phyloP scores from a whole-genome alignment of 2,113 vertebrate species.

The Aythya baeri region DNA sequence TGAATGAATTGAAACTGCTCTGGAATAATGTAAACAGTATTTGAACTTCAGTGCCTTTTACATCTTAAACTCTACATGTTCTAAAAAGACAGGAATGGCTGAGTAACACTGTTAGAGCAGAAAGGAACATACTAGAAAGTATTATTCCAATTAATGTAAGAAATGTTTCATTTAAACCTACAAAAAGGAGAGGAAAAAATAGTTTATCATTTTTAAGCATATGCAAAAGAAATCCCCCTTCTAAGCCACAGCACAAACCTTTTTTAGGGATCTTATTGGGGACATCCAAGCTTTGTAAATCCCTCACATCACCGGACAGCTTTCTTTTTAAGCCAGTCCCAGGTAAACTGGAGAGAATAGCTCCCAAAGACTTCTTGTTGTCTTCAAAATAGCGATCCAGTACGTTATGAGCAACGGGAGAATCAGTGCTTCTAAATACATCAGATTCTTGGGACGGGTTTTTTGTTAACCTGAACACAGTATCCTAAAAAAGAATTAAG shows the following conservation, averaged over 20 bases:
- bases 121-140: background rate
- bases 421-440: conserved; percentile 57
- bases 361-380: conserved; percentile 77
- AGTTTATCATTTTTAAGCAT: background rate
- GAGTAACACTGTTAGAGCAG: background rate
- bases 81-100: background rate
- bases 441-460: conserved; percentile 68
- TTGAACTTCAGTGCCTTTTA: background rate
- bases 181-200: background rate
- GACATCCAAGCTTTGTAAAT: conserved; percentile 48
- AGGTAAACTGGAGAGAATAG: conserved; percentile 78
- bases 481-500: conserved; percentile 68
- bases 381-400: conserved; percentile 72
- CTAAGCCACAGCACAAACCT: conserved; percentile 71
- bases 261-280: conserved; percentile 83
- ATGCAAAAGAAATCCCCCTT: background rate
- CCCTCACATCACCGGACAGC: conserved; percentile 71
- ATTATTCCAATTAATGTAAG: background rate
- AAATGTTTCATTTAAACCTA: background rate
- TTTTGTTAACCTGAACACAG: conserved; percentile 78
- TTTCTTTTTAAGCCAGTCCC: conserved; percentile 84
- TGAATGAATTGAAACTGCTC: background rate
- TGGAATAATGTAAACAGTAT: background rate
- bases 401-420: conserved; percentile 67
- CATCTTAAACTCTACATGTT: background rate